These are phyloP conservation scores for Microctonus aethiopoides DNA, from an alignment of 2,888 invertebrate genomes.

Conservation along the genomic window DNA sequence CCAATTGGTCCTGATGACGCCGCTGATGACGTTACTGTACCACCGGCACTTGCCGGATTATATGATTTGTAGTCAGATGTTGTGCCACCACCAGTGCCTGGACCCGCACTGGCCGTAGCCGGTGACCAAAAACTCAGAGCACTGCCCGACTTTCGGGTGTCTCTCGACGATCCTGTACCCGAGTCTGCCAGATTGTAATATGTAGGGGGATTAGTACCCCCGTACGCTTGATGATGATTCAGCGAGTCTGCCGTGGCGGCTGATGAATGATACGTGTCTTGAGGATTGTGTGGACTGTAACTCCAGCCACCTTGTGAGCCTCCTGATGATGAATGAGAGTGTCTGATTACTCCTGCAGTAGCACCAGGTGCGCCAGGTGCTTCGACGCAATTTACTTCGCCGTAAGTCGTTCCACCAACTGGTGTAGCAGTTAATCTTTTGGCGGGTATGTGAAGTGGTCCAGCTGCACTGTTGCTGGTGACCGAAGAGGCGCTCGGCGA, in stretches of 20 bases:
- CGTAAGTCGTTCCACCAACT: slow-evolving; percentile 69
- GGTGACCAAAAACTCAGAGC: slow-evolving; percentile 79
- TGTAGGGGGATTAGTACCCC: slow-evolving; percentile 72
- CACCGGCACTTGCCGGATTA: slow-evolving; percentile 69
- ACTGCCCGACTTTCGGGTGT: slow-evolving; percentile 69
- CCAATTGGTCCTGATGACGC: slow-evolving; percentile 65
- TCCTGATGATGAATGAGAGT: slow-evolving; percentile 70
- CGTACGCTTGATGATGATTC: slow-evolving; percentile 76
- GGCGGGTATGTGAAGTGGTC: slow-evolving; percentile 89
- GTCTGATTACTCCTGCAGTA: slow-evolving; percentile 80
- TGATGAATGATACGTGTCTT: slow-evolving; percentile 63
- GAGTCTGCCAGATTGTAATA: slow-evolving; percentile 78
- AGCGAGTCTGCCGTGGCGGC: slow-evolving; percentile 71
- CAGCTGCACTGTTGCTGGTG: slow-evolving; percentile 77
- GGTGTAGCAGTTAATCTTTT: slow-evolving; percentile 76
- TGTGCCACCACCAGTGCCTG: slow-evolving; percentile 62
- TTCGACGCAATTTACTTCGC: slow-evolving; percentile 63
- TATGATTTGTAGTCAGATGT: slow-evolving; percentile 71
- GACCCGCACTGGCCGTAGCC: slow-evolving; percentile 68
- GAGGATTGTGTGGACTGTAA: slow-evolving; percentile 74
- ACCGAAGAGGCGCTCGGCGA: slow-evolving; percentile 71
- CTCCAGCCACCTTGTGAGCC: slow-evolving; percentile 74
- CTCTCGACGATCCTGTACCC: slow-evolving; percentile 70
- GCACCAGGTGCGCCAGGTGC: slow-evolving; percentile 69
- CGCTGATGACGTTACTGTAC: slow-evolving; percentile 70